Evolutionary conservation across 2,797 vertebrate species (phyloP), one percentile per base, ranked within the genome.

Genomic region (Alauda arvensis): DNA sequence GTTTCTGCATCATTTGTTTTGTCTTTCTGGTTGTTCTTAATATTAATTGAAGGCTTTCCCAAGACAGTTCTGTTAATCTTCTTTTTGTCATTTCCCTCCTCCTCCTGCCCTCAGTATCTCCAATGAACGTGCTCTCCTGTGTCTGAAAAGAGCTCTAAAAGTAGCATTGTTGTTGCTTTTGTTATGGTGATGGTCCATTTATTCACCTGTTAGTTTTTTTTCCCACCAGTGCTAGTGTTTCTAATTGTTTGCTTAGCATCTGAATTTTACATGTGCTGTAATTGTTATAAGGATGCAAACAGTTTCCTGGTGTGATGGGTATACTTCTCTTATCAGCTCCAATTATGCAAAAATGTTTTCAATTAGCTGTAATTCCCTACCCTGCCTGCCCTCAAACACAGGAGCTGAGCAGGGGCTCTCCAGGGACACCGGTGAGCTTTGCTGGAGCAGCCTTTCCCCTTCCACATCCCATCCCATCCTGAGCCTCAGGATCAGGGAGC

Each of bases 41-140:
- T 95, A 93, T 86, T 93, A 95, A 93, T 94, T 87, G 93, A 83
- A 90, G 91, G 37, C 62, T 90, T 87, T 92, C 95, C 92, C 92
- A 78, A 85, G 91, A 90, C 84, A 31, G 40, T 57, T 90, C 56
- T 88, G 78, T 80, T 94, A 88, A 90, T 87, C 88, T 92, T 89
- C 56, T 65, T 70, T 86, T 85, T 94, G 67, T 74, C 16, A 8
- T 74, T 72, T 71, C 48, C 20, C 39, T 53, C n/a, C 39, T 70
- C 13, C 18, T 55, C 45, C 33, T 6, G 6, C 33, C 46, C 43
- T 42, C 2, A 1, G 8, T 37, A 84, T 68, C 42, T 39, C 60
- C 71, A 42, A 25, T 34, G 77, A 79, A 84, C 40, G 33, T 31
- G 23, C 25, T 69, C 29, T 85, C 1, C 2, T 16, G 10, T 80